phyloP scores from a whole-genome alignment of 2,888 invertebrate genomes.

The Gnatocerus cornutus region DNA sequence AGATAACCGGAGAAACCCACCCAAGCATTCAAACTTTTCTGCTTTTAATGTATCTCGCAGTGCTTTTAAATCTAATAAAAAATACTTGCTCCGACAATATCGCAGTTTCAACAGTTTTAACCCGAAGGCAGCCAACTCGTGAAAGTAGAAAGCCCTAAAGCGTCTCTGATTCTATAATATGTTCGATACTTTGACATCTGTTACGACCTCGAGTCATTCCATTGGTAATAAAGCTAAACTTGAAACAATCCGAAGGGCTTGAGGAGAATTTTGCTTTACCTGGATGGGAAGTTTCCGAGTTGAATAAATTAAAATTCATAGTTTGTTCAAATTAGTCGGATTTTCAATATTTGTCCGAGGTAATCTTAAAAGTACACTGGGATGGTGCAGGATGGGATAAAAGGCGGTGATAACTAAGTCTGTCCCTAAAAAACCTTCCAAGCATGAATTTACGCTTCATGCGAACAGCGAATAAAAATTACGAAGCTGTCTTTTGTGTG shows the following conservation, averaged over 20 bases:
- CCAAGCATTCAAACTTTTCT: constrained; percentile 4
- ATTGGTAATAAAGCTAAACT: constrained; percentile 29
- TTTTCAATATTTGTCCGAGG: constrained; percentile 10
- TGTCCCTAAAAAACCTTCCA: constrained; percentile 22
- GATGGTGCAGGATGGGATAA: constrained; percentile 1
- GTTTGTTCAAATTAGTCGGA: constrained; percentile 4
- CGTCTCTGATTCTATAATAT: constrained; percentile 15
- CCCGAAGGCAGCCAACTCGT: constrained; percentile 20
- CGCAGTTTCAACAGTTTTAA: constrained; percentile 19
- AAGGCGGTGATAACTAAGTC: constrained; percentile 37
- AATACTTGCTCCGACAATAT: constrained; percentile 16
- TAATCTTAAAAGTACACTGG: constrained; percentile 9
- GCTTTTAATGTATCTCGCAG: constrained; percentile 14
- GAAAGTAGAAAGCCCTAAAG: constrained; percentile 29
- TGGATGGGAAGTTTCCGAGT: not conserved
- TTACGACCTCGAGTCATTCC: constrained; percentile 25
- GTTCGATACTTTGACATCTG: constrained; percentile 40
- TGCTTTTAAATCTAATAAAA: constrained; percentile 32
- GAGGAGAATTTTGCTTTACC: constrained; percentile 18
- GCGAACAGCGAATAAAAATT: constrained; percentile 38
- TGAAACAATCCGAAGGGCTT: constrained; percentile 13
- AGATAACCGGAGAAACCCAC: not conserved
- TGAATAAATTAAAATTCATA: constrained; percentile 12
- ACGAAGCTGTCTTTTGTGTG: constrained; percentile 31
- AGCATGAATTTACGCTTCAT: constrained; percentile 44